phyloP scores from a whole-genome alignment of 2,797 vertebrate genomes.

The Smutsia gigantea region DNA sequence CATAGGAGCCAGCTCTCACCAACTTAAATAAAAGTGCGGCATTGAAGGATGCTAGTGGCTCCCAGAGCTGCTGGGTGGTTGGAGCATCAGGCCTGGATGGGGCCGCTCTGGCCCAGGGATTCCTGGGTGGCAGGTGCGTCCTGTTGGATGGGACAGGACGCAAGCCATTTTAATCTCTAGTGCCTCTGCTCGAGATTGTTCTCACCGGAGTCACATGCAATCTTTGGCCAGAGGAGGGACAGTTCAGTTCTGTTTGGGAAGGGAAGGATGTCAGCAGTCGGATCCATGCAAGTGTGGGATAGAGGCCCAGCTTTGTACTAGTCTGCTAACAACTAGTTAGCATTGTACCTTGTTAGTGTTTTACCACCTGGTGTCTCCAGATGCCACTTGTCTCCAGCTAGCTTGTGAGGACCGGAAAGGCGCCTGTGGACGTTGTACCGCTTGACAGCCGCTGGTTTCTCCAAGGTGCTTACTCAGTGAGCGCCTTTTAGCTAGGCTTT shows the following conservation, averaged over 20 bases:
- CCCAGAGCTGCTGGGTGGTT: background rate
- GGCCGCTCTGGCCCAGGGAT: background rate
- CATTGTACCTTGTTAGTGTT: background rate
- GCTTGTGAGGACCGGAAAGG: background rate
- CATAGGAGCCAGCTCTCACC: background rate
- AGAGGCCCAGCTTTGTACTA: too few relatives aligned
- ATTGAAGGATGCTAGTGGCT: background rate
- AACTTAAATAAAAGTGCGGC: background rate
- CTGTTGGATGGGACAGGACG: background rate
- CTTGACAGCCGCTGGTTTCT: background rate
- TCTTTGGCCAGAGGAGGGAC: background rate
- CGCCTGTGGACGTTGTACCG: background rate
- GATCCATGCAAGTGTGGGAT: background rate
- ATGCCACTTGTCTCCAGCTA: background rate
- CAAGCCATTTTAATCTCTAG: background rate
- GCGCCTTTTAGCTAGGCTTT: background rate
- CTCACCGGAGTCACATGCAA: accelerated
- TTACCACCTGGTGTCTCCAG: background rate
- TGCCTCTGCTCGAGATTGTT: background rate
- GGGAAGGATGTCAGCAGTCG: background rate
- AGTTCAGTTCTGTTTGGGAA: background rate
- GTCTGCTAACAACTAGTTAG: background rate
- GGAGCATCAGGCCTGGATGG: background rate
- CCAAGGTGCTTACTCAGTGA: too few relatives aligned
- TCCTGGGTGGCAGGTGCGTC: background rate